Conservation (phyloP, 2,113 vertebrate species). For the Cryptomyrus ogoouensis region DNA sequence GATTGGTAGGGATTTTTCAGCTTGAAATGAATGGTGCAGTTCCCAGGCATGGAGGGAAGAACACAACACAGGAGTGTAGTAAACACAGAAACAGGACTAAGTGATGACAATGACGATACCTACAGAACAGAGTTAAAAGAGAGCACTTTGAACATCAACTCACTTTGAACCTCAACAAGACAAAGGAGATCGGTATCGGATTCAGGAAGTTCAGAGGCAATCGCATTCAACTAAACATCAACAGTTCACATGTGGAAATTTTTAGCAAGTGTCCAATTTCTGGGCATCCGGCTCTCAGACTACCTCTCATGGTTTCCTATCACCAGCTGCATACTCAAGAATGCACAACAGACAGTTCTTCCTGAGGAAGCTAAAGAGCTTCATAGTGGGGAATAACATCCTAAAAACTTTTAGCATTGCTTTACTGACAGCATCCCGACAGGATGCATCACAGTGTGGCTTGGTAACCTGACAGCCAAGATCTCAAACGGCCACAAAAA, state of each 20-base stretch:
- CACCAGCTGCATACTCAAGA: neutral
- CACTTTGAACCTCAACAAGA: neutral
- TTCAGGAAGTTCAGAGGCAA: neutral
- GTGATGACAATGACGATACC: neutral
- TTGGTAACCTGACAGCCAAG: neutral
- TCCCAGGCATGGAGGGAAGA: neutral
- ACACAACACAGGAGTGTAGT: neutral
- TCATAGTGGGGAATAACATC: neutral
- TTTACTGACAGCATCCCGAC: neutral
- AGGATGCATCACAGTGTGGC: neutral
- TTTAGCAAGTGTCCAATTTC: neutral
- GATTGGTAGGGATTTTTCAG: neutral
- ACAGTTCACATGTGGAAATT: neutral
- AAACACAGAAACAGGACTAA: neutral
- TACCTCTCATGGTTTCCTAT: neutral
- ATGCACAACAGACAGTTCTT: neutral
- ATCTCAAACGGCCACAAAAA: neutral
- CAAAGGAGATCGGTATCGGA: neutral
- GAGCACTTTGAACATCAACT: neutral
- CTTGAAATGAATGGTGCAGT: neutral
- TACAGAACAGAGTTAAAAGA: neutral
- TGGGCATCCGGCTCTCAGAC: neutral
- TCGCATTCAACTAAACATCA: neutral
- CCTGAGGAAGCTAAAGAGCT: neutral
- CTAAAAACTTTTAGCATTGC: neutral